A percentile compares a stretch with the other conserved stretches of the same genome.
Conservation (phyloP, 2,113 vertebrate genomes). For the Gallinago jamesoni region DNA sequence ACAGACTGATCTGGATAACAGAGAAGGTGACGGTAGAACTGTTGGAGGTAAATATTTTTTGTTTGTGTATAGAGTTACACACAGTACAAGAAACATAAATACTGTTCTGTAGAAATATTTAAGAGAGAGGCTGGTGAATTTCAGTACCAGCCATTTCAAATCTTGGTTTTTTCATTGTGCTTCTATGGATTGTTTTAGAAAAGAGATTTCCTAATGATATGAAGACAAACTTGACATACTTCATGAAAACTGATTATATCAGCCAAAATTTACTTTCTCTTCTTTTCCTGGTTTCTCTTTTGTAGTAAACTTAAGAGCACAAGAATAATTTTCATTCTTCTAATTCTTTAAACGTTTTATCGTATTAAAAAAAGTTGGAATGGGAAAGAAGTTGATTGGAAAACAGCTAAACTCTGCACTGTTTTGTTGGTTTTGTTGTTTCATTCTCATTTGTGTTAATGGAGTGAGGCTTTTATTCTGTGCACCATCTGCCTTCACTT, state of each 20-base stretch:
- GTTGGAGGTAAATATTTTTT: slow-evolving; percentile 58
- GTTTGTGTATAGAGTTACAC: not conserved
- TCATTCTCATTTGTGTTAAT: not conserved
- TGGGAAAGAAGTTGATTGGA: not conserved
- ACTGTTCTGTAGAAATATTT: not conserved
- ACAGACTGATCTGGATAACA: slow-evolving; percentile 74
- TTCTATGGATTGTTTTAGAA: not conserved
- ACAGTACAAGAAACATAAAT: not conserved
- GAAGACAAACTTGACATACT: not conserved
- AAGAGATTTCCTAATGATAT: not conserved
- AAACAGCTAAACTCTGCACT: not conserved
- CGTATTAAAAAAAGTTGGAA: not conserved
- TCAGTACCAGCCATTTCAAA: not conserved
- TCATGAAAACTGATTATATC: not conserved
- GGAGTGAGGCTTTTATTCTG: not conserved
- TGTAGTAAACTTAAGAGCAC: not conserved
- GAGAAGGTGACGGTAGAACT: slow-evolving; percentile 72
- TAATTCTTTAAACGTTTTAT: not conserved
- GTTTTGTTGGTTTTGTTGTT: not conserved
- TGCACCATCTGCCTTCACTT: not conserved
- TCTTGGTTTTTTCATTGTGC: not conserved
- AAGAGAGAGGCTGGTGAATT: not conserved
- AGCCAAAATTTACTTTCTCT: not conserved
- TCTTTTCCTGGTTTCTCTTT: not conserved
- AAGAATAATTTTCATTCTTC: not conserved